Percentiles rank a stretch among this genome's conserved stretches.
Evolutionary conservation across 2,888 invertebrate species (phyloP).

Genomic region (Bruchidius siliquastri): DNA sequence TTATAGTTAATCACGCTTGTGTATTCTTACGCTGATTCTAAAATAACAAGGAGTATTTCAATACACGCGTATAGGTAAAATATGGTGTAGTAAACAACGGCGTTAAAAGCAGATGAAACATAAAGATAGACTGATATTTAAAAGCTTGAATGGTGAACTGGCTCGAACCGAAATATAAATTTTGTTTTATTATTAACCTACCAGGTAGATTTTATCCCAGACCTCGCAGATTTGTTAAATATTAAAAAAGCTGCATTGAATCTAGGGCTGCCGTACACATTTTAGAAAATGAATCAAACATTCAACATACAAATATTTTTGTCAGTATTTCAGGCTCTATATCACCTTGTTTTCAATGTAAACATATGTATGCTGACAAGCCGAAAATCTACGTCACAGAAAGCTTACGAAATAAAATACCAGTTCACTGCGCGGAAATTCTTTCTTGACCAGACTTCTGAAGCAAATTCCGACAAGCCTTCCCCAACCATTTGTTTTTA

Average conservation of each 20-base stretch:
- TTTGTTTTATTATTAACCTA: background rate
- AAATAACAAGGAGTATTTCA: no score
- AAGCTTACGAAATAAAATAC: no score
- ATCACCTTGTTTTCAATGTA: no score
- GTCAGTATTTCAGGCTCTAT: background rate
- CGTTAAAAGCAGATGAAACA: background rate
- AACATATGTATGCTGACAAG: no score
- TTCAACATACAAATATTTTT: background rate
- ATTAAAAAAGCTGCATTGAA: background rate
- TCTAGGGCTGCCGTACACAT: background rate
- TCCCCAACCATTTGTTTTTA: no score
- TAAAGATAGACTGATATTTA: background rate
- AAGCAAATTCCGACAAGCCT: no score
- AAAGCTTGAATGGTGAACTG: background rate
- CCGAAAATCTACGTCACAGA: no score
- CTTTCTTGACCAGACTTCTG: no score
- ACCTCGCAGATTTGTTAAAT: background rate
- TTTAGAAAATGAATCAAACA: background rate
- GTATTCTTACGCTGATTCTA: no score
- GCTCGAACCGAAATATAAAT: background rate
- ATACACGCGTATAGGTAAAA: no score
- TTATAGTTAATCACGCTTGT: no score
- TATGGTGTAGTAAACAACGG: background rate
- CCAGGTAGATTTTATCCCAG: background rate
- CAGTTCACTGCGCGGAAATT: no score